Evolutionary conservation across 1,140 invertebrate genomes (phyloP), one percentile per base, ranked within the genome.

Genomic region (Littorina saxatilis): DNA sequence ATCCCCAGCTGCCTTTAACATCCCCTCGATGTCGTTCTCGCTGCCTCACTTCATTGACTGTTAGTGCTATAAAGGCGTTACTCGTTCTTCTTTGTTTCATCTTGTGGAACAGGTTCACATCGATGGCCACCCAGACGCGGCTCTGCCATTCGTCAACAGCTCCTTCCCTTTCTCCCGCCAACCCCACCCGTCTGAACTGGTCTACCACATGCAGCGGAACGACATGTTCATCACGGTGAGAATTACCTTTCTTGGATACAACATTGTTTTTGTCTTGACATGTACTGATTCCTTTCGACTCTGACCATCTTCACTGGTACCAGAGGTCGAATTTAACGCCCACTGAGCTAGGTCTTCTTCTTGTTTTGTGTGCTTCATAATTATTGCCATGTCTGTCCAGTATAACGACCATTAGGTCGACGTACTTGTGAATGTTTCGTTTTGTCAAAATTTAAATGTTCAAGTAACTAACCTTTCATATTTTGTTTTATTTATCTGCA

Each of bases 141-240:
- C 85, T 2, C 70, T 80, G 20, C 85, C 86, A 1, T 35, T 77
- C 11, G 80, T 80, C 68, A 39, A 82, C 15, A 61, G 72, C 3
- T 78, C 80, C 27, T 85, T 83, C 40, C 86, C 88, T 11, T 66
- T 84, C 27, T 87, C 87, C 66, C 74, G 68, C 7, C 85, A 74
- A 63, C 88, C 88, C 0, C 55, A 82, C 17, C 29, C 17, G 13
- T 37, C 82, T 35, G 80, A 86, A 15, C 40, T 87, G 9, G 79
- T 82, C 27, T 66, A 61, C 17, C 82, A 89, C 63, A 86, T 88
- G 86, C 86, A 88, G 55, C 83, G 58, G 32, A 90, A 88, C 61
- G 87, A 89, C 72, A 85, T 75, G 17, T 90, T 89, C 79, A 88
- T 90, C 40, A 80, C 84, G 85, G 89, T 89, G 74, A 79, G 81